A percentile compares a stretch with the other conserved stretches of the same genome.
These are phyloP conservation scores for Coreius guichenoti DNA, from an alignment of 2,797 vertebrate species.

Conservation along the genomic window DNA sequence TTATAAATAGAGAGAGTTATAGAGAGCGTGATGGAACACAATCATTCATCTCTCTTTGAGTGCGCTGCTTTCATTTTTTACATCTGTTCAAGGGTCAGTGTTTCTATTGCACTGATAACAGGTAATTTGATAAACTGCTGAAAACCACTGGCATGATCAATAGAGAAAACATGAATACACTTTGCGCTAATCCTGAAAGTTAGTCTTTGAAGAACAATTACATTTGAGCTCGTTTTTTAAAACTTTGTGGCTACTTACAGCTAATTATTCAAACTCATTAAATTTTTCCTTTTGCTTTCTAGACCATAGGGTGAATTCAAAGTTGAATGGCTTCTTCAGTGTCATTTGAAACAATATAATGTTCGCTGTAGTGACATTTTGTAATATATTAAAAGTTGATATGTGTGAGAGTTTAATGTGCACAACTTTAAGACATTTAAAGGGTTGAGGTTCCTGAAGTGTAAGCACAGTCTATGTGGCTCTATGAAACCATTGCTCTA, in stretches of 20 bases:
- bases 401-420: background rate
- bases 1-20: slow-evolving; percentile 79
- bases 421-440: background rate
- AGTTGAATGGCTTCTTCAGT: background rate
- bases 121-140: slow-evolving; percentile 50
- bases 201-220: slow-evolving; percentile 15
- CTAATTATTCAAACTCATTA: slow-evolving; percentile 3
- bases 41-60: slow-evolving; percentile 65
- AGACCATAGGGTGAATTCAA: background rate
- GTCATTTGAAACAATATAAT: background rate
- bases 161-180: slow-evolving; percentile 29
- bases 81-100: slow-evolving; percentile 56
- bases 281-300: background rate
- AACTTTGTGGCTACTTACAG: background rate
- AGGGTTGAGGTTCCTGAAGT: background rate
- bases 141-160: slow-evolving; percentile 47
- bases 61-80: slow-evolving; percentile 49
- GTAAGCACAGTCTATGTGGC: background rate
- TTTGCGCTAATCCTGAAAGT: background rate
- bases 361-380: background rate
- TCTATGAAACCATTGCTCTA: background rate
- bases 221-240: background rate
- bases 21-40: slow-evolving; percentile 64
- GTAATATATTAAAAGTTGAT: background rate
- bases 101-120: slow-evolving; percentile 49